phyloP scores from a whole-genome alignment of 2,797 vertebrate genomes.

The Echiichthys vipera region DNA sequence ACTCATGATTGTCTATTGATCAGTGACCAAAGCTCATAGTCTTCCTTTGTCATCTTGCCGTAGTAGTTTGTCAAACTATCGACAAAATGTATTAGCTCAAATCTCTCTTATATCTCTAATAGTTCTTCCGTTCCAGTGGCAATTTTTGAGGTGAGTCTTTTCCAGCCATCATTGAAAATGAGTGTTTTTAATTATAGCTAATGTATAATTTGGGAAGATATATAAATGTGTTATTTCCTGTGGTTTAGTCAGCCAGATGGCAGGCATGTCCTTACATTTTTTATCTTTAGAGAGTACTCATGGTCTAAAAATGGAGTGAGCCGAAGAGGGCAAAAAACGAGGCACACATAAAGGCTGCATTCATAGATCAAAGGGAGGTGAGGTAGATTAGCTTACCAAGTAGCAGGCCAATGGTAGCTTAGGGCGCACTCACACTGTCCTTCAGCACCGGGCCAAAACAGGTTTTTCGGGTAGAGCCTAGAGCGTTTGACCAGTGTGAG shows the following conservation, averaged over 20 bases:
- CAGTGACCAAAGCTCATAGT: not conserved
- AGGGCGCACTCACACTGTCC: no score
- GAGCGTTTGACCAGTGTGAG: no score
- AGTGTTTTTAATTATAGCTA: no score
- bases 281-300: no score
- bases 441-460: no score
- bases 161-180: not conserved
- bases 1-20: constrained; percentile 26
- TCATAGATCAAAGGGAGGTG: no score
- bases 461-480: no score
- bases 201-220: not conserved
- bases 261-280: not conserved
- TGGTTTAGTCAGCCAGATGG: not conserved
- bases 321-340: no score
- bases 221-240: not conserved
- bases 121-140: not conserved
- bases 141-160: not conserved
- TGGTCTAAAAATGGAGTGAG: no score
- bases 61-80: not conserved
- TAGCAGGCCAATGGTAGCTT: no score
- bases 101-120: not conserved
- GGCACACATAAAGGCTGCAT: no score
- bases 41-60: not conserved
- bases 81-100: not conserved
- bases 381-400: no score